These are phyloP conservation scores for Tanypteryx hageni DNA, from an alignment of 2,888 invertebrate species.

Conservation along the genomic window DNA sequence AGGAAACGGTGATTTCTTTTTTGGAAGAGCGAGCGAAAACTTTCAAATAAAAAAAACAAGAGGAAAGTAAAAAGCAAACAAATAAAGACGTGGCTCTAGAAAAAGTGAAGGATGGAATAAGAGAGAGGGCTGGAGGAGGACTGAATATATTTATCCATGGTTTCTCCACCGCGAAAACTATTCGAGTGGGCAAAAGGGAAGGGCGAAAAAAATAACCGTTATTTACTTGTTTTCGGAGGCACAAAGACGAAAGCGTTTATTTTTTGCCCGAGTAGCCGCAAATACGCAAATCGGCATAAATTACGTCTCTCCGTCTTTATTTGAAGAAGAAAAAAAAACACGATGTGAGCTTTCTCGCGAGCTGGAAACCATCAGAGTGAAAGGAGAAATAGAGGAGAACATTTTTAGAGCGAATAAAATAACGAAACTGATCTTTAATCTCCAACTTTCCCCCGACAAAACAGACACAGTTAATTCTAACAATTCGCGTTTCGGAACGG, in stretches of 20 bases:
- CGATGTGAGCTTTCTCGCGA: constrained; percentile 14
- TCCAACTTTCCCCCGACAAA: neutral
- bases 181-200: neutral
- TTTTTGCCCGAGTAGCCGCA: neutral
- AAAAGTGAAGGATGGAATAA: neutral
- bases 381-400: neutral
- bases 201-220: neutral
- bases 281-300: neutral
- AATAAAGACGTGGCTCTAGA: neutral
- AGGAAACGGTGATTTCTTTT: neutral
- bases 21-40: neutral
- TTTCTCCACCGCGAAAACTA: neutral
- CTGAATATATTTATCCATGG: neutral
- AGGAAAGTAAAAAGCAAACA: neutral
- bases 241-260: neutral
- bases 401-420: neutral
- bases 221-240: neutral
- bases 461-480: neutral
- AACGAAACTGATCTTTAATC: neutral
- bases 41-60: neutral
- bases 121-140: neutral
- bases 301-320: neutral
- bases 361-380: neutral
- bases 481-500: neutral
- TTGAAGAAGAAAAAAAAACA: neutral